These are phyloP conservation scores for Spatulosminthurus flaviceps DNA, from an alignment of 2,888 invertebrate species.

Conservation along the genomic window DNA sequence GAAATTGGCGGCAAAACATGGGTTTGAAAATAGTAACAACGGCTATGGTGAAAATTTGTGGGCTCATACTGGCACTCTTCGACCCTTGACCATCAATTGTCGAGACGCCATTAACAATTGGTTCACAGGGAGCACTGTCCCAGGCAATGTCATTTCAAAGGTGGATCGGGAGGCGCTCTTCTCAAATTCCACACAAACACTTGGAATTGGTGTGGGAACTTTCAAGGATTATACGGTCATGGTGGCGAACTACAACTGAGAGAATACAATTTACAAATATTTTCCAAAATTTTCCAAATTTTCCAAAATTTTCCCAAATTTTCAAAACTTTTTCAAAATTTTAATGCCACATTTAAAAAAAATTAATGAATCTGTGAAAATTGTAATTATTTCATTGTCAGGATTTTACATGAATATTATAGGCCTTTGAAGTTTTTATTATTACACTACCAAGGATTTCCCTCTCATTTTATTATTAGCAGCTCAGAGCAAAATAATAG, in stretches of 20 bases:
- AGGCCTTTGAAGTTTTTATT: too few species aligned
- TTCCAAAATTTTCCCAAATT: too few species aligned
- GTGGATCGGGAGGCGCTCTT: slow-evolving; percentile 29
- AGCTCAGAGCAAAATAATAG: too few species aligned
- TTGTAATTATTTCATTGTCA: too few species aligned
- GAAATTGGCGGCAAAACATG: slow-evolving; percentile 47
- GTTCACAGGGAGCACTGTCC: slow-evolving; percentile 56
- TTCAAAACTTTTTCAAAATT: too few species aligned
- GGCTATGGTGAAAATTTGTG: slow-evolving; percentile 54
- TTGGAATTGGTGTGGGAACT: slow-evolving; percentile 39
- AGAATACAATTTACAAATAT: too few species aligned
- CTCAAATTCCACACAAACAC: slow-evolving; percentile 19
- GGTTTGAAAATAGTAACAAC: slow-evolving; percentile 43
- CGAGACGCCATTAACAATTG: slow-evolving; percentile 57
- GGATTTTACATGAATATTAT: too few species aligned
- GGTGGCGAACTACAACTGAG: slow-evolving; percentile 27
- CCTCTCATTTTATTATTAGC: too few species aligned
- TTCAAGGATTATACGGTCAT: slow-evolving; percentile 13
- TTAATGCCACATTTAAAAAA: too few species aligned
- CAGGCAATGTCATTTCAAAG: slow-evolving; percentile 47
- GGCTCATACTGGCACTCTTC: slow-evolving; percentile 54
- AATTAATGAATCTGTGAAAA: too few species aligned
- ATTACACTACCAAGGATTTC: too few species aligned
- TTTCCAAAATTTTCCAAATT: too few species aligned
- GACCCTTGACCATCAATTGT: slow-evolving; percentile 52